Evolutionary conservation across 2,888 invertebrate genomes (phyloP), one percentile per base, ranked within the genome.

Genomic region (Microchrysa polita): DNA sequence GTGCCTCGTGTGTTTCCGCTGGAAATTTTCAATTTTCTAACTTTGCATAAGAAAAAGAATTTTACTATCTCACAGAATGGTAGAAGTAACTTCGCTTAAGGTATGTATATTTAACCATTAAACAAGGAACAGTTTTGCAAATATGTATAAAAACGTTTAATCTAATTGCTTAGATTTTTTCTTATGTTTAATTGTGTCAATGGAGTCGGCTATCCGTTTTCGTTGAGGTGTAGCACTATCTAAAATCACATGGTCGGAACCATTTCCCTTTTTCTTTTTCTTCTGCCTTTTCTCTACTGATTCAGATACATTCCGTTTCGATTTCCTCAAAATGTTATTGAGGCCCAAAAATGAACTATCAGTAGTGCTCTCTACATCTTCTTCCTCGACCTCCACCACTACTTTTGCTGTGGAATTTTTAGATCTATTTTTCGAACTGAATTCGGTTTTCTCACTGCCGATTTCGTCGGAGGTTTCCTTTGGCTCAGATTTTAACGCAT

Each of bases 401-500:
- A 72, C 72, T 48, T 59, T 72, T 40, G 60, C 60, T 9, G 23
- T 16, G 0, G 44, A 55, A 12, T 42, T 27, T 4, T 40, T 42
- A 18, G n/a, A 16, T 16, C 4, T 71, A 18, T 40, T 53, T 23
- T 18, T 72, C 12, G 57, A 23, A n/a, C 42, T 14, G 27, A 59
- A 42, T 57, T 73, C 76, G n/a, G 73, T 65, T 42, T 75, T 72
- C n/a, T 74, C 73, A 22, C 61, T 53, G 57, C 75, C 73, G n/a
- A 73, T 74, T 53, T 75, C 74, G 34, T 75, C 73, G 22, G 60
- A 65, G 44, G 55, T 55, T 59, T 75, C 72, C 63, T 44, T 23
- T 18, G 61, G 16, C 23, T 69, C 75, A n/a, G 16, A 60, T 77
- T 76, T 67, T 44, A 78, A 67, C 10, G 73, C 22, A 67, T 81